phyloP scores from a whole-genome alignment of 1,140 invertebrate genomes.

The Drosophila eugracilis region DNA sequence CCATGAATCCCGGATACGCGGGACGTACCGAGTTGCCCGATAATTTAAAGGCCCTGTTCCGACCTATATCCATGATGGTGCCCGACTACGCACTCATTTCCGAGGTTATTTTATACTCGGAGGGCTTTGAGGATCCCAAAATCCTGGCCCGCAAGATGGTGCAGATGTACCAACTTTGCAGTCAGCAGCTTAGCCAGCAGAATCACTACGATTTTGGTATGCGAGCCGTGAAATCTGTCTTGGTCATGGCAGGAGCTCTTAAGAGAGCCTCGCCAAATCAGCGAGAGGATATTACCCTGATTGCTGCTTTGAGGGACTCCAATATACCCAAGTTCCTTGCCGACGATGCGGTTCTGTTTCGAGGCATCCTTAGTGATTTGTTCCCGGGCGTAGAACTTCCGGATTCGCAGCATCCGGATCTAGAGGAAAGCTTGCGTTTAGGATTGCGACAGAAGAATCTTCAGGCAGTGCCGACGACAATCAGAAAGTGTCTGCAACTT shows the following conservation, averaged over 20 bases:
- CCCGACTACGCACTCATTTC: slow-evolving; percentile 96
- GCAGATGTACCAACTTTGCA: slow-evolving; percentile 96
- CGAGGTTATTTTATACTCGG: slow-evolving; percentile 96
- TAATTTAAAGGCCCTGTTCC: slow-evolving; percentile 93
- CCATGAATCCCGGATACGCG: slow-evolving; percentile 95
- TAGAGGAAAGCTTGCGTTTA: slow-evolving; percentile 87
- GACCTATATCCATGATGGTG: slow-evolving; percentile 97
- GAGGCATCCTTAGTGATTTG: slow-evolving; percentile 95
- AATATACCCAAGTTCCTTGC: slow-evolving; percentile 96
- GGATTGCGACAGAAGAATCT: slow-evolving; percentile 86
- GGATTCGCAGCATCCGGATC: slow-evolving; percentile 91
- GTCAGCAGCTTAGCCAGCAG: slow-evolving; percentile 96
- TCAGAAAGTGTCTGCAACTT: slow-evolving; percentile 93
- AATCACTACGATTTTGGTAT: slow-evolving; percentile 98
- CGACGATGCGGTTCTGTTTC: slow-evolving; percentile 93
- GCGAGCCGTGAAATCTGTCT: slow-evolving; percentile 90
- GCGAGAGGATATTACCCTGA: slow-evolving; percentile 91
- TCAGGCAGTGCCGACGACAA: slow-evolving; percentile 88
- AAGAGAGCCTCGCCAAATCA: slow-evolving; percentile 94
- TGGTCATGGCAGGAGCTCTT: slow-evolving; percentile 94
- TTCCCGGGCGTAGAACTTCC: slow-evolving; percentile 94
- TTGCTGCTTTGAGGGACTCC: slow-evolving; percentile 94
- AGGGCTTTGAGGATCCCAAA: slow-evolving; percentile 95
- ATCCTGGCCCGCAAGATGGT: slow-evolving; percentile 95
- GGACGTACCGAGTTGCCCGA: slow-evolving; percentile 94